These are phyloP conservation scores for Rhogogaster chlorosoma DNA, from an alignment of 2,888 invertebrate species.

Conservation along the genomic window DNA sequence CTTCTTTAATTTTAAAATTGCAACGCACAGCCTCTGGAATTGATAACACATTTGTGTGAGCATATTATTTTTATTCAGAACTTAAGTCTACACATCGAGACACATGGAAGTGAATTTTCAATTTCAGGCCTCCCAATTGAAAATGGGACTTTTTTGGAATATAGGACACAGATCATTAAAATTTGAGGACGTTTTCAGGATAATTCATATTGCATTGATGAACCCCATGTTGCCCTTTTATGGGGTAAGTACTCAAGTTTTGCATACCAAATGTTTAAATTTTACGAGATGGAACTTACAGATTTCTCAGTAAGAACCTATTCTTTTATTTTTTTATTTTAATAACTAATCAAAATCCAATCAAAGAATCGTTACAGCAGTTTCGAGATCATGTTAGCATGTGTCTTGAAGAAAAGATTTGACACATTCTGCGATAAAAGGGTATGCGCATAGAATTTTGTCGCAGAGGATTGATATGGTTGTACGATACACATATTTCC, in stretches of 20 bases:
- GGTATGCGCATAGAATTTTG: neutral
- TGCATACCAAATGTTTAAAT: neutral
- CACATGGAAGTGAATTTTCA: conserved; percentile 51
- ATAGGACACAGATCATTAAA: neutral
- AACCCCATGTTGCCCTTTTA: neutral
- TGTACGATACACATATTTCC: neutral
- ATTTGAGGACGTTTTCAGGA: neutral
- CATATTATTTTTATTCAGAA: neutral
- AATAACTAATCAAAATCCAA: neutral
- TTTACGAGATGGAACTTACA: neutral
- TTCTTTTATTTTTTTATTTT: neutral
- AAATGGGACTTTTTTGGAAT: neutral
- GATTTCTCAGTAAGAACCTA: neutral
- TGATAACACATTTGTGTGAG: neutral
- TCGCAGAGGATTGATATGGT: neutral
- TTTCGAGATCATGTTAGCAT: neutral
- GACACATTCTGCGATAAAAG: neutral
- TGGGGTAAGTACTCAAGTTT: neutral
- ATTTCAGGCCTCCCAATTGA: neutral
- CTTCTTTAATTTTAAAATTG: conserved; percentile 15
- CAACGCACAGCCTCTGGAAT: neutral
- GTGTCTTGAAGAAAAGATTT: neutral
- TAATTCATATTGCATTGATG: neutral
- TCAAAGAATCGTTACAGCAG: neutral
- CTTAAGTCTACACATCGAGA: conserved; percentile 39